Evolutionary conservation across 23 tunicate genomes (phyloP).

Genomic region (Botrylloides violaceus): DNA sequence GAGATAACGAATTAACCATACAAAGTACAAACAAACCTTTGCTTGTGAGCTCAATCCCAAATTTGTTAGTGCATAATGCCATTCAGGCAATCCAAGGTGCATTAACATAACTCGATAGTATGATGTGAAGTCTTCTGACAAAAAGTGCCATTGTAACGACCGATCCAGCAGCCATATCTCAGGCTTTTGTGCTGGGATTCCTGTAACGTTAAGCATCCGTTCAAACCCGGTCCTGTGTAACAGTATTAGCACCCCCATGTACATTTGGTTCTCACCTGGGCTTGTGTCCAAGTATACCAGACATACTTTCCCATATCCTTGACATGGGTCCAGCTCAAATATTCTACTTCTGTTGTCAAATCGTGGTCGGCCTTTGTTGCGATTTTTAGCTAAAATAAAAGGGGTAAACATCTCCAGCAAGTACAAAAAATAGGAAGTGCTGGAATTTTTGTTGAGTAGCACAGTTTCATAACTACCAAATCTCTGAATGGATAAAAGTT

Average conservation of each 20-base stretch:
- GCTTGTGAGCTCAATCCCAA: slow-evolving; percentile 56
- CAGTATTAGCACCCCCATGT: background rate
- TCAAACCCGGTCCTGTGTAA: no score
- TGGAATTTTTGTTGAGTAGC: background rate
- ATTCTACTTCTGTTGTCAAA: slow-evolving; percentile 77
- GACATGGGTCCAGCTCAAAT: slow-evolving; percentile 72
- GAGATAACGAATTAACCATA: background rate
- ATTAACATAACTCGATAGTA: slow-evolving; percentile 79
- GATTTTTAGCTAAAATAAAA: no score
- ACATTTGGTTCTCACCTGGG: slow-evolving; percentile 34
- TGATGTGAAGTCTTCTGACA: slow-evolving; percentile 51
- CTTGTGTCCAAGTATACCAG: slow-evolving; percentile 57
- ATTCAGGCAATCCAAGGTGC: slow-evolving; percentile 85
- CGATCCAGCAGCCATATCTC: slow-evolving; percentile 86
- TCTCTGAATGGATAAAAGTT: background rate
- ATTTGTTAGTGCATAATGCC: slow-evolving; percentile 74
- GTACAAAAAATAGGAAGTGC: no score
- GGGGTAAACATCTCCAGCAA: no score
- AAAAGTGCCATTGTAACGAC: slow-evolving; percentile 50
- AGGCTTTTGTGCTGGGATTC: slow-evolving; percentile 45
- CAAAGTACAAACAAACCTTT: slow-evolving; percentile 51
- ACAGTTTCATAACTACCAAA: background rate
- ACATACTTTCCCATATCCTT: slow-evolving; percentile 84
- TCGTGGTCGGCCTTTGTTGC: slow-evolving; percentile 29
- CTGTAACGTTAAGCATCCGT: no score